Percentiles rank a stretch among this genome's conserved stretches.
These are phyloP conservation scores for Drosophila arawakana DNA, from an alignment of 1,140 invertebrate species.

Conservation along the genomic window DNA sequence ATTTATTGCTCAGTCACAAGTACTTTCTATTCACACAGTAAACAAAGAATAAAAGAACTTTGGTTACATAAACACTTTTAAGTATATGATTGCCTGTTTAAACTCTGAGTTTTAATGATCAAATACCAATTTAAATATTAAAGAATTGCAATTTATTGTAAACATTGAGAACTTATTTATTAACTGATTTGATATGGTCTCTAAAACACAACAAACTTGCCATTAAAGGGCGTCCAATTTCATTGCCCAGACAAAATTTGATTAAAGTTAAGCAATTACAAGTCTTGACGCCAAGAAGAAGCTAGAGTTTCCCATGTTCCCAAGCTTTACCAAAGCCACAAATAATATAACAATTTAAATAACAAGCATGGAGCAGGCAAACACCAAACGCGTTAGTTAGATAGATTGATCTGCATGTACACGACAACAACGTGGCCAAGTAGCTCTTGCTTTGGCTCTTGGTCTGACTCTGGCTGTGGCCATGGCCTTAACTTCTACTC, in stretches of 20 bases:
- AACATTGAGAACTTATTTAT: conserved; percentile 57
- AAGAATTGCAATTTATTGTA: no score
- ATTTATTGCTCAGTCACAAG: conserved; percentile 61
- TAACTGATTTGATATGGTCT: conserved; percentile 69
- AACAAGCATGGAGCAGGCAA: conserved; percentile 74
- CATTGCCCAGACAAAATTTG: conserved; percentile 67
- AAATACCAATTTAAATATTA: neutral
- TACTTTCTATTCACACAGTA: neutral
- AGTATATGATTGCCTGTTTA: no score
- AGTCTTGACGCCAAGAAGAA: conserved; percentile 40
- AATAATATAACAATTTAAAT: conserved; percentile 84
- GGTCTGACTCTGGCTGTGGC: conserved; percentile 10
- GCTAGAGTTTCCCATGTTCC: conserved; percentile 60
- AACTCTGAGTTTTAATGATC: no score
- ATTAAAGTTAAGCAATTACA: conserved; percentile 78
- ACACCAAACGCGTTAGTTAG: conserved; percentile 83
- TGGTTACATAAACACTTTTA: no score
- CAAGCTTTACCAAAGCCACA: conserved; percentile 72
- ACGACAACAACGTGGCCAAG: conserved; percentile 71
- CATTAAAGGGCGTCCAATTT: conserved; percentile 56
- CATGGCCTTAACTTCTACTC: conserved; percentile 11
- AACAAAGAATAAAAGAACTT: neutral
- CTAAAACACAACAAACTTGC: conserved; percentile 56
- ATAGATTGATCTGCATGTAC: conserved; percentile 83
- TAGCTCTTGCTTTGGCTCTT: conserved; percentile 21